Percentiles rank a stretch among this genome's conserved stretches.
phyloP scores from a whole-genome alignment of 2,113 vertebrate species.

The Onychorhynchus coronatus region DNA sequence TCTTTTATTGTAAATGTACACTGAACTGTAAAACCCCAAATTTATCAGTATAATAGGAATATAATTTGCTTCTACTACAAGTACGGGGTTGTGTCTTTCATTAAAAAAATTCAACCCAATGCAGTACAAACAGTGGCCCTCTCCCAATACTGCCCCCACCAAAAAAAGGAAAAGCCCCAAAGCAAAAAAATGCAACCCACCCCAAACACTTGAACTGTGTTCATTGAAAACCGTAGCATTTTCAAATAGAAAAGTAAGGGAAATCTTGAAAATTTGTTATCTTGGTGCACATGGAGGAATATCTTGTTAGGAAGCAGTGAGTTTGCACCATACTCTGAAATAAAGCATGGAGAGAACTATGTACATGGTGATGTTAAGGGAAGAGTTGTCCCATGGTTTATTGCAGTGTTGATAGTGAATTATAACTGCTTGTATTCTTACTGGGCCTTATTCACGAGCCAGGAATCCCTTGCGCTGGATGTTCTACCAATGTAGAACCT shows the following conservation, averaged over 20 bases:
- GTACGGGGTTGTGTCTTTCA: not conserved
- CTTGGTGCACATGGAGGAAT: fast-evolving
- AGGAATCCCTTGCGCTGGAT: not conserved
- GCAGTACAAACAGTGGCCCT: fast-evolving
- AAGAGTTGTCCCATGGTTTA: not conserved
- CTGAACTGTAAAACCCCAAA: not conserved
- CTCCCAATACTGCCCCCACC: no score
- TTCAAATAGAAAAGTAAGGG: not conserved
- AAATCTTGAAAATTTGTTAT: not conserved
- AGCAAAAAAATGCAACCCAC: not conserved
- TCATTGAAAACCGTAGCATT: not conserved
- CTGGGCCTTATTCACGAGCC: not conserved
- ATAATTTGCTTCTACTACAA: not conserved
- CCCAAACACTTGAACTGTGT: not conserved
- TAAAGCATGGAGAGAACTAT: not conserved
- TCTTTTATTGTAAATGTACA: not conserved
- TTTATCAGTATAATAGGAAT: not conserved
- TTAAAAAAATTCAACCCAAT: not conserved
- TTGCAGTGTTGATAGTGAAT: not conserved
- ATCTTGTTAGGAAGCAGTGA: not conserved
- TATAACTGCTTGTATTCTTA: not conserved
- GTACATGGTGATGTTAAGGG: not conserved
- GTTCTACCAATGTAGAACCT: not conserved
- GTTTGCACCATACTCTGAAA: not conserved
- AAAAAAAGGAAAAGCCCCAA: not conserved